Conservation (phyloP, 2,113 vertebrate species). For the Corapipo altera region DNA sequence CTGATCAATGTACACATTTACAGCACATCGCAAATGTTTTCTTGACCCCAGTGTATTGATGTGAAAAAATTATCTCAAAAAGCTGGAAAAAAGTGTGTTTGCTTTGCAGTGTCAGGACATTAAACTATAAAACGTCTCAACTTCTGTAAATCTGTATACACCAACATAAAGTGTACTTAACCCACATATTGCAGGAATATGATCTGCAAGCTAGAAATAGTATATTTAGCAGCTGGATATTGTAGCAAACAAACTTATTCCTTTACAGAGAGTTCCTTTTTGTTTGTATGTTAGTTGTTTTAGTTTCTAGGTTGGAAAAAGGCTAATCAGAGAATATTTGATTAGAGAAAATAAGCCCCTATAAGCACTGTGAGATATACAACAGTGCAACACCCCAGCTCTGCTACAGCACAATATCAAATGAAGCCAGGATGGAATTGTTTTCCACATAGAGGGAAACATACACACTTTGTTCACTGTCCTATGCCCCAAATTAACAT, state of each 20-base stretch:
- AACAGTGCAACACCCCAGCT: not conserved
- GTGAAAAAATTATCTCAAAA: not conserved
- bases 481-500: not conserved
- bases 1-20: not conserved
- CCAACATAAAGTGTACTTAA: not conserved
- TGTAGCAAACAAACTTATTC: not conserved
- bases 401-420: fast-evolving
- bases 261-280: not conserved
- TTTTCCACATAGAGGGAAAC: not conserved
- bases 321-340: not conserved
- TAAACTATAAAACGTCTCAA: not conserved
- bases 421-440: not conserved
- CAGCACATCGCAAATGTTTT: not conserved
- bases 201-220: not conserved
- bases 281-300: not conserved
- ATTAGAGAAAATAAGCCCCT: not conserved
- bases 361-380: not conserved
- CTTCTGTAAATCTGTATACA: not conserved
- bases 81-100: not conserved
- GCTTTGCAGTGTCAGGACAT: not conserved
- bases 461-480: not conserved
- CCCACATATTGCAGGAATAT: not conserved
- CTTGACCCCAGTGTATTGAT: not conserved
- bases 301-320: not conserved
- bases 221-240: not conserved